phyloP scores from a whole-genome alignment of 2,888 invertebrate genomes.

The Cryptosula pallasiana region DNA sequence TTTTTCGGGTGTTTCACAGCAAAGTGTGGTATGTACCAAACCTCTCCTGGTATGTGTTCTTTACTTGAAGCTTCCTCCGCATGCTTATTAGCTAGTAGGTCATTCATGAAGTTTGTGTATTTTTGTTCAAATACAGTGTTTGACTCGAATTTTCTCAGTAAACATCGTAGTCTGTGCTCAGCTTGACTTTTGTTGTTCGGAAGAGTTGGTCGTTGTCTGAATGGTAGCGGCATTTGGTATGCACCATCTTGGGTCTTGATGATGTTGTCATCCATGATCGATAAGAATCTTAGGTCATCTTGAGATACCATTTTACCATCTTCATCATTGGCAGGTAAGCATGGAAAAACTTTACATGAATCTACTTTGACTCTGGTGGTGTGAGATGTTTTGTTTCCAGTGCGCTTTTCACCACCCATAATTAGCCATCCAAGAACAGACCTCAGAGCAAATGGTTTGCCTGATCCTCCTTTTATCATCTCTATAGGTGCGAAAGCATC shows the following conservation, averaged over 20 bases:
- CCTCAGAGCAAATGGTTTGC: slow-evolving; percentile 24
- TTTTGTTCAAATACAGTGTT: not conserved
- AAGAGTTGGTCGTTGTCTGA: not conserved
- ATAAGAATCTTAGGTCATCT: not conserved
- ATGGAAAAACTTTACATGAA: too few species aligned
- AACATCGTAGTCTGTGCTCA: not conserved
- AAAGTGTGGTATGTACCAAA: not conserved
- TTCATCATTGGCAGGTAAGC: too few species aligned
- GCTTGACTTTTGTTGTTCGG: not conserved
- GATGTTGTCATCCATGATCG: not conserved
- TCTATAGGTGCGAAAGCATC: slow-evolving; percentile 5
- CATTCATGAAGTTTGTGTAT: not conserved
- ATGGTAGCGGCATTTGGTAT: not conserved
- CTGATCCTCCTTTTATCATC: not conserved
- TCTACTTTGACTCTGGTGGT: not conserved
- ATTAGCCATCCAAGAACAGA: slow-evolving; percentile 27
- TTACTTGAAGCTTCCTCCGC: not conserved
- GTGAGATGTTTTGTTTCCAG: not conserved
- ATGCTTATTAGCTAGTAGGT: not conserved
- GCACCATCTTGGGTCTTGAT: not conserved
- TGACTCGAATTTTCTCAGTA: not conserved
- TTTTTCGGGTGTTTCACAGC: not conserved
- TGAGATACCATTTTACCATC: not conserved
- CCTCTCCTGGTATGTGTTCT: not conserved
- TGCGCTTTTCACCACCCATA: not conserved